Base-by-base conservation (phyloP, 2,113 vertebrate genomes). In the Corythoichthys haematopterus region DNA sequence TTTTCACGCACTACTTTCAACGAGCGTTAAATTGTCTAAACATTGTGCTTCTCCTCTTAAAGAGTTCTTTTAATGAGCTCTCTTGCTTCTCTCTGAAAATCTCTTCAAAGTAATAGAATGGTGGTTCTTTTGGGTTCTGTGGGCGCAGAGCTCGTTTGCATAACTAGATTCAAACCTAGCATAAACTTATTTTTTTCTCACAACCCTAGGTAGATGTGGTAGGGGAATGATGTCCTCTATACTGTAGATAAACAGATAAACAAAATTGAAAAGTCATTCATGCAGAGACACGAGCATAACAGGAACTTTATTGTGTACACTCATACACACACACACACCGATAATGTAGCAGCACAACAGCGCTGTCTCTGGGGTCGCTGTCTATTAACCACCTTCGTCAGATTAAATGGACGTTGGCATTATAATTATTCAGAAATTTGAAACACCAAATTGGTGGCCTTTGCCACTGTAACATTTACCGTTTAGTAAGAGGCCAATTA, bases 401-500 rank as follows among this genome's bases (percentile, higher is more conserved):
- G 46, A 14, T 66, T n/a, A 67, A 76, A 53, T 37, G 3, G 52
- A 69, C 47, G 51, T 3, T 35, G 4, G n/a, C 20, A 45, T 14
- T 50, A 65, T 60, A 28, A 56, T 47, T n/a, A 8, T 35, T 40
- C 57, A 33, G 51, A 51, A 9, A 15, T 68, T 71, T 52, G 14
- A 7, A 40, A 45, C 36, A 64, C 48, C 16, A 37, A 67, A 62
- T 63, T 65, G 38, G 64, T 75, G 61, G 50, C 78, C 64, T 82
- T 83, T 80, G 80, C 79, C 70, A 65, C 65, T 0, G 20, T 70
- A 74, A 70, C 66, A 66, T 81, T 80, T 75, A 15, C 60, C 53
- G 20, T 78, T 72, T 13, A 58, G 72, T 74, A 6, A 69, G 77
- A 72, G 71, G 69, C 76, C 79, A 88, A 87, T 88, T 87, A 85